Base-by-base conservation (phyloP, 2,113 vertebrate species). In the Ailuropoda melanoleuca region DNA sequence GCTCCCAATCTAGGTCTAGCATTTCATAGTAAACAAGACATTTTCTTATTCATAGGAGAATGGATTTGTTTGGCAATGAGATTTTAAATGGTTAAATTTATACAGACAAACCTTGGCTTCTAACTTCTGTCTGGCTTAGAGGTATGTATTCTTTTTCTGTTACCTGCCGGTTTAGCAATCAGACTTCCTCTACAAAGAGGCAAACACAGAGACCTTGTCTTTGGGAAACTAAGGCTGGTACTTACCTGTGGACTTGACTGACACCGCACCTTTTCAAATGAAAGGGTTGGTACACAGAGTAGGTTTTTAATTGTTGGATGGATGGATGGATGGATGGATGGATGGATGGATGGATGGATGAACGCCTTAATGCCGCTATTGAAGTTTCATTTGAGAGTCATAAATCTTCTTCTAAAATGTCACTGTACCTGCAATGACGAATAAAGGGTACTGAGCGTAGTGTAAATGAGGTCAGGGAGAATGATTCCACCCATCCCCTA, bases 81-180 rank as follows among this genome's bases (percentile, higher is more conserved):
- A 55, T 88, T 97, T 95, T 88, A 80, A 88, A 64, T 87, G 74
- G n/a, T 84, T n/a, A 83, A 77, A 78, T 87, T 90, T 78, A 78
- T 64, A 48, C 74, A 89, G 23, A 56, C 14, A 70, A 31, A 55
- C 10, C 8, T 31, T 75, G 64, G 13, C 64, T 95, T 89, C 18
- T 86, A 14, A 91, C 0, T 77, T 77, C 13, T 0, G 17, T 21
- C 24, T 88, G 50, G 9, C 39, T 34, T 66, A 23, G 46, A 80
- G 29, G 39, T 46, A 53, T 13, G 4, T 77, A 37, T 37, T 66
- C 6, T 24, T 90, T 88, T 90, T 82, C 18, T 24, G 2, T 66
- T 82, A 82, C 55, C 39, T 82, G 10, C 15, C 55, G 74, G 24
- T 70, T 80, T 90, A 88, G 43, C 82, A 68, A n/a, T 82, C 60